A percentile compares a stretch with the other conserved stretches of the same genome.
Conservation (phyloP, 2,797 vertebrate species). For the Clarias pachynema region DNA sequence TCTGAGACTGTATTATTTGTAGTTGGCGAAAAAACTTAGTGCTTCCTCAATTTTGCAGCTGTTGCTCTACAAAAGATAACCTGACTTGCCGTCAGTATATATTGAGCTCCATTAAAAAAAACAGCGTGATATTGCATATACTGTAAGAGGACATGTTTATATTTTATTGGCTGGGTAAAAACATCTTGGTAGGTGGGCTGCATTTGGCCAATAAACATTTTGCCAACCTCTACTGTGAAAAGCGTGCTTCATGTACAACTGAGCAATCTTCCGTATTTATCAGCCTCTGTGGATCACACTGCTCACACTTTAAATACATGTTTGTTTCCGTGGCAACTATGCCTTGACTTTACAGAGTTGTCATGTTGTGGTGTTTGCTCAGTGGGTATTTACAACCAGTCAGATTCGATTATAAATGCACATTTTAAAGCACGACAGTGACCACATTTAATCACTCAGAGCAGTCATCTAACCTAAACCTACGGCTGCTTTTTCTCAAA, state of each 20-base stretch:
- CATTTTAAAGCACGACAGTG: background rate
- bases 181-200: background rate
- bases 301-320: conserved; percentile 24
- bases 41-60: background rate
- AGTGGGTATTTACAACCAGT: conserved; percentile 55
- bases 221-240: conserved; percentile 1
- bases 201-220: background rate
- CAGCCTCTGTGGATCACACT: conserved; percentile 28
- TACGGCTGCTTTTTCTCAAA: background rate
- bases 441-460: background rate
- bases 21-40: background rate
- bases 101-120: background rate
- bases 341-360: conserved; percentile 60
- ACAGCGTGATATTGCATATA: background rate
- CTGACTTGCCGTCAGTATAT: background rate
- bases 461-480: background rate
- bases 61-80: background rate
- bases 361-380: conserved; percentile 70
- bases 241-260: conserved; percentile 18
- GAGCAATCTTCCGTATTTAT: conserved; percentile 31
- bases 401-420: conserved; percentile 22
- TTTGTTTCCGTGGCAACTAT: conserved; percentile 66
- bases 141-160: background rate
- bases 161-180: background rate
- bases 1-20: background rate